These are phyloP conservation scores for Tribolium freemani DNA, from an alignment of 2,888 invertebrate species.

Conservation along the genomic window DNA sequence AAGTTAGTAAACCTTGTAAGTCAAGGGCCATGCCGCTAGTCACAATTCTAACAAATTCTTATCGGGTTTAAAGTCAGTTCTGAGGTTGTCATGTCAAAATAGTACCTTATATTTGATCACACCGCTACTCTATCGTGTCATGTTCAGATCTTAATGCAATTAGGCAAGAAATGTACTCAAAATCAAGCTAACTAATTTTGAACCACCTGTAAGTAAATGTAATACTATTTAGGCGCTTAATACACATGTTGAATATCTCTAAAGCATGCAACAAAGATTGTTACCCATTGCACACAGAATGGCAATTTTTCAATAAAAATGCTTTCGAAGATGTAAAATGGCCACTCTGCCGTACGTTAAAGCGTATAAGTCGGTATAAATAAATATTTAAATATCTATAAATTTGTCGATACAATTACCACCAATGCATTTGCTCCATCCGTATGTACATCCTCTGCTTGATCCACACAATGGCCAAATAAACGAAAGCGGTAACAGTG, in stretches of 20 bases:
- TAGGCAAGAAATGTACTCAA: constrained; percentile 3
- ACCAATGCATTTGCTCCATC: constrained; percentile 67
- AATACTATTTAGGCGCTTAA: constrained; percentile 46
- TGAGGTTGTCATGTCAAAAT: constrained; percentile 45
- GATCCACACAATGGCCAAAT: constrained; percentile 66
- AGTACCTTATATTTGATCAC: constrained; percentile 16
- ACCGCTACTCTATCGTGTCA: not conserved
- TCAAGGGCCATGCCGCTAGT: constrained; percentile 67
- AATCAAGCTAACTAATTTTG: not conserved
- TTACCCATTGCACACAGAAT: constrained; percentile 16
- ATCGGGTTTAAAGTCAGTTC: constrained; percentile 51
- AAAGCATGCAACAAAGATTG: constrained; percentile 46
- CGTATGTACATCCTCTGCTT: constrained; percentile 66
- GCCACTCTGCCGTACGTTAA: constrained; percentile 8
- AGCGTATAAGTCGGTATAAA: constrained; percentile 21
- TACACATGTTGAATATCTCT: constrained; percentile 45
- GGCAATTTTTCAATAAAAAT: not conserved
- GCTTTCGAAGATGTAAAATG: not conserved
- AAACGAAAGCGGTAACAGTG: constrained; percentile 66
- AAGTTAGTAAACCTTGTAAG: constrained; percentile 62
- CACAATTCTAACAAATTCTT: constrained; percentile 66
- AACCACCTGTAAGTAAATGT: constrained; percentile 8
- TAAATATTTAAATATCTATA: constrained; percentile 27
- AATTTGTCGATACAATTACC: constrained; percentile 55
- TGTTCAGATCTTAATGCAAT: not conserved